Evolutionary conservation across 2,797 vertebrate species (phyloP).

Genomic region (Myripristis murdjan): DNA sequence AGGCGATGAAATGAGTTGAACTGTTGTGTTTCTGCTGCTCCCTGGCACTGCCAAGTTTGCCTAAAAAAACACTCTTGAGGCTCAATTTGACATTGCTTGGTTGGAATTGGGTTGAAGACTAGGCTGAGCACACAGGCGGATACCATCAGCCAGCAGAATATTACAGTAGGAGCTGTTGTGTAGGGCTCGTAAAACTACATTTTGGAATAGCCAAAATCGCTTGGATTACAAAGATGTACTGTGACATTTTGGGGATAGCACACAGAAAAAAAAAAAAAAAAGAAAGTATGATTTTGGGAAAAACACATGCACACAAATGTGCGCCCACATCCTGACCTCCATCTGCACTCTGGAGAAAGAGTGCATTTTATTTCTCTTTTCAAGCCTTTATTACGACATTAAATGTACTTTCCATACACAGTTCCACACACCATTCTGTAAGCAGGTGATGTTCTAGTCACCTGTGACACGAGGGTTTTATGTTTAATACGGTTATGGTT

Average conservation of each 20-base stretch:
- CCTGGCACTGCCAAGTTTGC: slow-evolving; percentile 39
- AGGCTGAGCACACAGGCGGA: slow-evolving; percentile 11
- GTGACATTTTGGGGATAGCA: slow-evolving; percentile 13
- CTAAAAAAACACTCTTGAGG: slow-evolving; percentile 37
- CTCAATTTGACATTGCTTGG: slow-evolving; percentile 47
- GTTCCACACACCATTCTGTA: neutral
- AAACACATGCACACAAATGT: neutral
- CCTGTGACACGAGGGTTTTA: neutral
- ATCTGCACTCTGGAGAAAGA: neutral
- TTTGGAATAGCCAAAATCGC: slow-evolving; percentile 1
- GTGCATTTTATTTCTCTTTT: neutral
- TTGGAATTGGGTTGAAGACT: slow-evolving; percentile 27
- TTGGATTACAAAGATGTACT: slow-evolving; percentile 5
- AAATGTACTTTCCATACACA: too few relatives aligned
- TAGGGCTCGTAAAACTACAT: neutral
- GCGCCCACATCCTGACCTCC: neutral
- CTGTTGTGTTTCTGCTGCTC: slow-evolving; percentile 35
- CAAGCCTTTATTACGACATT: too few relatives aligned
- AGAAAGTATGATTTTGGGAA: neutral
- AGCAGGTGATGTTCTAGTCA: neutral
- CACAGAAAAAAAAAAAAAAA: neutral
- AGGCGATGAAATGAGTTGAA: slow-evolving; percentile 49
- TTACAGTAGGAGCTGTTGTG: neutral
- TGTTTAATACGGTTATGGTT: too few relatives aligned
- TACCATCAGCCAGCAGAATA: neutral